Evolutionary conservation across 2,113 vertebrate species (phyloP).

Genomic region (Silurus meridionalis): DNA sequence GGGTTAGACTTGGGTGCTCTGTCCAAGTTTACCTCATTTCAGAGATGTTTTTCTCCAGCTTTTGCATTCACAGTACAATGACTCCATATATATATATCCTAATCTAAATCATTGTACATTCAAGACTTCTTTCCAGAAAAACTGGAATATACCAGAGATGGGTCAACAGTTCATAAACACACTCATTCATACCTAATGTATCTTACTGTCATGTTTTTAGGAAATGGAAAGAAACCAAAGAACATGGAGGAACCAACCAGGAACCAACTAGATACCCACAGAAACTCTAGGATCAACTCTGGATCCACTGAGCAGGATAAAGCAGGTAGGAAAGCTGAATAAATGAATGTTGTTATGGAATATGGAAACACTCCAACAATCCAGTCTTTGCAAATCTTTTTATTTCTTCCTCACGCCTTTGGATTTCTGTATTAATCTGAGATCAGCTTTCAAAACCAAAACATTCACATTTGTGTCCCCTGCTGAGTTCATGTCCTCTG

Average conservation of each 20-base stretch:
- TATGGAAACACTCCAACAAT: background rate
- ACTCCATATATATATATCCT: background rate
- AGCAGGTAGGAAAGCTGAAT: background rate
- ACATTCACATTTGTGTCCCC: background rate
- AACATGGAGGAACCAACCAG: background rate
- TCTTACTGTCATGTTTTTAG: background rate
- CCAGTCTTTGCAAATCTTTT: background rate
- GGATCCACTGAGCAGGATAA: background rate
- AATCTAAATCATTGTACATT: background rate
- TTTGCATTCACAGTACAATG: no score
- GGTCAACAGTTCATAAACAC: background rate
- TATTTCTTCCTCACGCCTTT: background rate
- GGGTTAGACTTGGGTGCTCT: no score
- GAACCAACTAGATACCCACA: background rate
- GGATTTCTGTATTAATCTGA: background rate
- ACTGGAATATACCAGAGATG: background rate
- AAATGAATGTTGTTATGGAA: background rate
- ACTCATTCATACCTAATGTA: background rate
- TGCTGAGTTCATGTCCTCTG: constrained; percentile 35
- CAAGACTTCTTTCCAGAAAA: background rate
- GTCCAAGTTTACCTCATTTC: no score
- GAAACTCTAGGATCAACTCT: background rate
- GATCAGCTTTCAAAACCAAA: background rate
- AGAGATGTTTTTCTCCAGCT: no score
- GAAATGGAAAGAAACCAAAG: background rate